These are phyloP conservation scores for Parazoanthus atlanticus DNA, from an alignment of 92 coral and sea anemone species.

Conservation along the genomic window DNA sequence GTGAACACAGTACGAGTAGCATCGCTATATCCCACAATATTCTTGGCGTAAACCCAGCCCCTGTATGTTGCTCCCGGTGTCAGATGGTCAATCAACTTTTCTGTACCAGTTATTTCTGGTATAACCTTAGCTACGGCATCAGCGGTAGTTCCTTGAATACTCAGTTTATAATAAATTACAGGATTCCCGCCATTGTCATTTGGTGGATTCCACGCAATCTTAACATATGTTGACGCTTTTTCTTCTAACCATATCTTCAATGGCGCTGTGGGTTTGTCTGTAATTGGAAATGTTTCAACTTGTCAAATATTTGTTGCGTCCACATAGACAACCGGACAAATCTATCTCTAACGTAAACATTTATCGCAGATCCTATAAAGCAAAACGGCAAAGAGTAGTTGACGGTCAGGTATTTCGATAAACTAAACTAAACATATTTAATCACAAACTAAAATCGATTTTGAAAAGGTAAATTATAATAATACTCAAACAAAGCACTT, in stretches of 20 bases:
- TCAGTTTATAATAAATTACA: background rate
- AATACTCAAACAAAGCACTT: no score
- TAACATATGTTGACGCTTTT: background rate
- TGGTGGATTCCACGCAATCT: background rate
- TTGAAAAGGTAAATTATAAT: no score
- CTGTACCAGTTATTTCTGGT: conserved; percentile 5
- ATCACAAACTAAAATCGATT: no score
- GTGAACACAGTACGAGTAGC: background rate
- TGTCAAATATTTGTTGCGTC: no score
- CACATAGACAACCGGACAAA: no score
- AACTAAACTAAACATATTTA: no score
- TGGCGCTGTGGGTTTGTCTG: background rate
- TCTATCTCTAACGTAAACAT: no score
- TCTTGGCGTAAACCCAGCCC: conserved; percentile 14
- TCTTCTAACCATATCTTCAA: background rate
- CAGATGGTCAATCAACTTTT: background rate
- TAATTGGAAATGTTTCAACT: no score
- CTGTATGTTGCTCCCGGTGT: background rate
- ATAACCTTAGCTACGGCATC: background rate
- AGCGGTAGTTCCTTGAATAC: background rate
- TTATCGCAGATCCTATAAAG: no score
- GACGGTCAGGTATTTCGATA: no score
- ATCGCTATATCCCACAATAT: conserved; percentile 8
- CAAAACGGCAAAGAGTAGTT: no score
- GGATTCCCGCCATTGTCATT: background rate